A percentile compares a stretch with the other conserved stretches of the same genome.
Evolutionary conservation across 2,888 invertebrate species (phyloP).

Genomic region (Amiota mariae): DNA sequence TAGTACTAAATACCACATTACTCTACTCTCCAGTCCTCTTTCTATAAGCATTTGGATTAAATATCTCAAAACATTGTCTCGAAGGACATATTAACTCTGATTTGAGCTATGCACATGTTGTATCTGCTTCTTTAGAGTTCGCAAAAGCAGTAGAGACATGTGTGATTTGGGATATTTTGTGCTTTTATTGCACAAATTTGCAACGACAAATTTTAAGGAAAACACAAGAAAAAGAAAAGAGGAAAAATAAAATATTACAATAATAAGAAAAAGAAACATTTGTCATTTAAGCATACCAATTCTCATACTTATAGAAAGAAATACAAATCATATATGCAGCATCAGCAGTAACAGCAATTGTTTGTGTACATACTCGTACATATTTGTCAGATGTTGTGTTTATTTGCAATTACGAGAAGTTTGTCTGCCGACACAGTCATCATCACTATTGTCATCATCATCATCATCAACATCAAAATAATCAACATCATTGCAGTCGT

Average conservation of each 20-base stretch:
- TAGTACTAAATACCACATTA: too few relatives aligned
- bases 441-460: conserved; percentile 22
- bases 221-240: not conserved
- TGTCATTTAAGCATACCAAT: not conserved
- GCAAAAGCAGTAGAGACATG: not conserved
- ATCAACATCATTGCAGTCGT: conserved; percentile 39
- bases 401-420: conserved; percentile 66
- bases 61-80: not conserved
- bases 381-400: conserved; percentile 50
- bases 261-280: not conserved
- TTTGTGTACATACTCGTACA: too few relatives aligned
- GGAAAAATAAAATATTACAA: not conserved
- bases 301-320: too few relatives aligned
- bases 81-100: conserved; percentile 11
- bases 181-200: conserved; percentile 7
- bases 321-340: too few relatives aligned
- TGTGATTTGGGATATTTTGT: conserved; percentile 6
- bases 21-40: too few relatives aligned
- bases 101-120: not conserved
- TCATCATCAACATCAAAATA: conserved; percentile 12
- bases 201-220: not conserved
- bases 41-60: too few relatives aligned
- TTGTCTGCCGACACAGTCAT: conserved; percentile 37
- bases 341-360: too few relatives aligned
- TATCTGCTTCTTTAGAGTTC: not conserved